Conservation (phyloP, 1,140 invertebrate species). For the Yoshiicerus persimilis region DNA sequence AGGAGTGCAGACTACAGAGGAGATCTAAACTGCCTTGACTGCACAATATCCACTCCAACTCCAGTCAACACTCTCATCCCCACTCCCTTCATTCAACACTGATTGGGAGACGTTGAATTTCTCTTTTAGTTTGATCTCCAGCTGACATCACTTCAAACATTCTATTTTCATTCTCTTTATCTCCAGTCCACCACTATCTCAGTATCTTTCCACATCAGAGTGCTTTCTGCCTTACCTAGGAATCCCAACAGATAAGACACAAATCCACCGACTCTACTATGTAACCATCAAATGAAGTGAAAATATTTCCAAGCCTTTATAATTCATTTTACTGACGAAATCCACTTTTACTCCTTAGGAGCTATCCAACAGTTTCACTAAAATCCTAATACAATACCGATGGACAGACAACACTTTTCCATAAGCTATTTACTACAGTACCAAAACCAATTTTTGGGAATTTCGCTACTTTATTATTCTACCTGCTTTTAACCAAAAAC, state of each 20-base stretch:
- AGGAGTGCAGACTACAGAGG: background rate
- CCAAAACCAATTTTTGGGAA: no score
- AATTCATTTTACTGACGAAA: no score
- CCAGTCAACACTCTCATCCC: background rate
- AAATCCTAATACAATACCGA: no score
- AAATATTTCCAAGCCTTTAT: no score
- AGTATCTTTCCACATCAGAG: background rate
- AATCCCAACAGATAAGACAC: background rate
- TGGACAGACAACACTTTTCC: no score
- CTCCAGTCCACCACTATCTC: background rate
- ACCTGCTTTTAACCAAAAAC: no score
- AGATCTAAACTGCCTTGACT: background rate
- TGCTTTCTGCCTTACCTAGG: background rate
- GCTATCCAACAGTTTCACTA: no score
- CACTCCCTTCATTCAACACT: background rate
- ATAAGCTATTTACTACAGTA: no score
- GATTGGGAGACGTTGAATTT: background rate
- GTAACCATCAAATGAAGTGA: no score
- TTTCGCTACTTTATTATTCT: no score
- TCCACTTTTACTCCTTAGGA: no score
- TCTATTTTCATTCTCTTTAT: background rate
- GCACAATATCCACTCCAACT: background rate
- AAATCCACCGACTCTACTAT: no score
- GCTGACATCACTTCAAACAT: background rate
- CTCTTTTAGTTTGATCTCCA: background rate